Evolutionary conservation across 2,113 vertebrate genomes (phyloP), one percentile per base, ranked within the genome.

Genomic region (Oreochromis niloticus): DNA sequence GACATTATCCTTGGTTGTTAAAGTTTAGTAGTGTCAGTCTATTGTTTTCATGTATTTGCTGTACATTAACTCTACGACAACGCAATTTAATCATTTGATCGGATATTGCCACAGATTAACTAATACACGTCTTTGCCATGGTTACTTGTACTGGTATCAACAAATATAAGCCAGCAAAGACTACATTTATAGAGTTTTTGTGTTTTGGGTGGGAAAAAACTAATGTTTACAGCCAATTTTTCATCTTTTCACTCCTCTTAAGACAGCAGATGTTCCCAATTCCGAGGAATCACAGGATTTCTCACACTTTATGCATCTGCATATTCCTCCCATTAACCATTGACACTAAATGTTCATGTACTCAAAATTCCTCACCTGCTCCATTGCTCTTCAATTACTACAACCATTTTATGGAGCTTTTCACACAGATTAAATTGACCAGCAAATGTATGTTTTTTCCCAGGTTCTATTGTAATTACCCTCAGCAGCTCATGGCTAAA

Each of bases 271-370:
- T 43, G 34, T 46, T 55, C 41, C 63, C 30, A 32, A 63, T 54
- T 61, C 71, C 6, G 12, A 81, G 43, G 43, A 86, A 63, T 56
- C 19, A 19, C 32, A 17, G 57, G 57, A 19, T 87, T 81, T 79
- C 41, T 46, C 22, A 50, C 27, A 24, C 17, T 16, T 56, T 5
- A 46, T 9, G 19, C n/a, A 71, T 12, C 24, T n/a, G 41, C 27
- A 16, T 66, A 41, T 68, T 30, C n/a, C 61, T 43, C 52, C 8
- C 22, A 84, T 84, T 84, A 34, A 81, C 88, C 84, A 84, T 9
- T 46, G 63, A 87, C 32, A 73, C 7, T 30, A 46, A 27, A 54
- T 17, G 50, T 75, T 41, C 43, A 41, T 13, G 7, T 24, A 12
- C 16, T 55, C 4, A 5, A 43, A 55, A 68, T 19, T 30, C 30